Base-by-base conservation (phyloP, 2,113 vertebrate species). In the Myanophis thanlyinensis region DNA sequence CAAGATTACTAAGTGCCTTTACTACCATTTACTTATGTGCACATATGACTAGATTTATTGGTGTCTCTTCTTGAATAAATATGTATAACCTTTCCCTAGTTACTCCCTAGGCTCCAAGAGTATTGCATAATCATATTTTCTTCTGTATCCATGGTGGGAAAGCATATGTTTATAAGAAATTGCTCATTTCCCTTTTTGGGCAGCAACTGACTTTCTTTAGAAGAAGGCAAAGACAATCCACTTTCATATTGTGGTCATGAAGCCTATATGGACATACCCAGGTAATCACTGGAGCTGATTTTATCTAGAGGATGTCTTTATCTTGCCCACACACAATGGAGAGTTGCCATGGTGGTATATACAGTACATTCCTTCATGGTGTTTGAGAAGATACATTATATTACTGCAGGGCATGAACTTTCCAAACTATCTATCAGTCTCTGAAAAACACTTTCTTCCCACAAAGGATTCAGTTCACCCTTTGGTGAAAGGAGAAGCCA, bases 391-490 rank as follows among this genome's bases (percentile, higher is more conserved):
- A 80, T 91, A 53, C 52, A 25, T 87, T 85, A 53, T 62, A 25
- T 87, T 85, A 80, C 46, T 49, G 86, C 47, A 84, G 88, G 92
- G 84, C 53, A 93, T 80, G 40, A 73, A 53, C 54, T 85, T 85
- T 80, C 93, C 40, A 49, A 73, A 67, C 40, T 85, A 89, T 80
- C 90, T 30, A 49, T 90, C 90, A 47, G 20, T 89, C 53, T 85
- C 18, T 91, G 67, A 85, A 93, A 93, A 93, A 80, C 85, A 89
- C 89, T 86, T 62, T 11, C 80, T 92, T 89, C 9, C 27, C 27
- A 93, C 80, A 93, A 87, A 52, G 23, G 48, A 46, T 44, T 93
- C 56, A 89, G 73, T 54, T 90, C 88, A 93, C 47, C 67, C 48
- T 56, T 49, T 87, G 84, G 22, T 73, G 49, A 52, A 89, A 40